Percentiles rank a stretch among this genome's conserved stretches.
Conservation (phyloP, 2,888 invertebrate genomes). For the Drosophila basisetae region DNA sequence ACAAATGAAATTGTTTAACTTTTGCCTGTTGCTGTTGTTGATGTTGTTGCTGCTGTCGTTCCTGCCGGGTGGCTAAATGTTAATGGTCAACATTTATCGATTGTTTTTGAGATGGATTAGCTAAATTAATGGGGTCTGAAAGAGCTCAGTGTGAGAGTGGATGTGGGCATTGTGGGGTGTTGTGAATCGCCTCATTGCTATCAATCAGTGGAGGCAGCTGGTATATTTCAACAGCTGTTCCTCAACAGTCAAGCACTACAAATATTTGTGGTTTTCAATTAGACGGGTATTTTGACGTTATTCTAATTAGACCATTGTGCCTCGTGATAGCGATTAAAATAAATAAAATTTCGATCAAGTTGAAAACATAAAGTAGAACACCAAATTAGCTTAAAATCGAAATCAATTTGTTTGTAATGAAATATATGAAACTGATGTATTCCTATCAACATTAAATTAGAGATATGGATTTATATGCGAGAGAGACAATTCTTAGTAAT, state of each 20-base stretch:
- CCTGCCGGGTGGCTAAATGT: slow-evolving; percentile 23
- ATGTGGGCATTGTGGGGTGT: slow-evolving; percentile 5
- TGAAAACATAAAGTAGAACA: background rate
- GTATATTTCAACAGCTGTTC: slow-evolving; percentile 57
- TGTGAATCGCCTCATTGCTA: slow-evolving; percentile 28
- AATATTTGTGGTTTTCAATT: slow-evolving; percentile 51
- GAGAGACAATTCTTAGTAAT: background rate
- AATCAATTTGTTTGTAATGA: background rate
- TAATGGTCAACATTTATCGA: slow-evolving; percentile 59
- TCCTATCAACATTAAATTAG: background rate
- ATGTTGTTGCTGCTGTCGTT: background rate
- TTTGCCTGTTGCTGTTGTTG: slow-evolving; percentile 5
- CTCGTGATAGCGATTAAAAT: background rate
- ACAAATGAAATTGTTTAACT: slow-evolving; percentile 36
- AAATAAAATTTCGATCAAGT: background rate
- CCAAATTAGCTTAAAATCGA: background rate
- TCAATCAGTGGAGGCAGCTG: slow-evolving; percentile 59
- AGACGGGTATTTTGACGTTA: slow-evolving; percentile 37
- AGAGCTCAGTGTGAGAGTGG: slow-evolving; percentile 4
- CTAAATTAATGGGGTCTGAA: slow-evolving; percentile 20
- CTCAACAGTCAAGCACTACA: slow-evolving; percentile 33
- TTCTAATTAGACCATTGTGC: background rate
- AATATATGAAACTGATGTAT: background rate
- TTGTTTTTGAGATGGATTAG: slow-evolving; percentile 53
- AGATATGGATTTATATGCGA: background rate